These are phyloP conservation scores for Ictalurus punctatus DNA, from an alignment of 2,113 vertebrate species.

Conservation along the genomic window DNA sequence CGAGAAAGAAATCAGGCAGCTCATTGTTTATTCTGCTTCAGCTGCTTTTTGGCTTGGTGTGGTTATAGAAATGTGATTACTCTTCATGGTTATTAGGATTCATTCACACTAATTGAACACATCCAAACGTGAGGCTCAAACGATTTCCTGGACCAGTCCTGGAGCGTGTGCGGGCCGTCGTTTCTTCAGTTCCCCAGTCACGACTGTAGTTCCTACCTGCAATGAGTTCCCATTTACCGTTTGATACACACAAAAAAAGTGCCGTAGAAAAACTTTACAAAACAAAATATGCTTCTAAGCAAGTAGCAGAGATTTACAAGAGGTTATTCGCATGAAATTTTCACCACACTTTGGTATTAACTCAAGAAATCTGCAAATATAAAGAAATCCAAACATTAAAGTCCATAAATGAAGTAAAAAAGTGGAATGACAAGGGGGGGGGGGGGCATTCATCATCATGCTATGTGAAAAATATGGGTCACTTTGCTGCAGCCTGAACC, in stretches of 20 bases:
- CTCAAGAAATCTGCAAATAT: too few relatives aligned
- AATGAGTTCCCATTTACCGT: neutral
- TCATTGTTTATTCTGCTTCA: slow-evolving; percentile 1
- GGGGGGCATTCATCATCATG: too few relatives aligned
- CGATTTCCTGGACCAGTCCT: neutral
- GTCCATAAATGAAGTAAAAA: too few relatives aligned
- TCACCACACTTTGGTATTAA: too few relatives aligned
- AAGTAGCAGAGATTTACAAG: neutral
- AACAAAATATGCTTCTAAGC: neutral
- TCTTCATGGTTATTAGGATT: neutral
- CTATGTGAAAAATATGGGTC: neutral
- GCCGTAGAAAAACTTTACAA: neutral
- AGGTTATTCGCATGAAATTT: too few relatives aligned
- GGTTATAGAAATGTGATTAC: slow-evolving; percentile 21
- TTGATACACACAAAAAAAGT: neutral
- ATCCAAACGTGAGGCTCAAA: neutral
- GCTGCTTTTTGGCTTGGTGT: neutral
- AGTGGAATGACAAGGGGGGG: too few relatives aligned
- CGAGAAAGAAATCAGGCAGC: neutral
- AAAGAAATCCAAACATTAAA: too few relatives aligned
- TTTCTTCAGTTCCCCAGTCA: neutral
- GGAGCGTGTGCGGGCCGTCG: neutral
- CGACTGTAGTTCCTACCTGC: neutral
- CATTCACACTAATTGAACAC: neutral
- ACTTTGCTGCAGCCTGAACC: neutral